Percentiles rank a stretch among this genome's conserved stretches.
Conservation (phyloP, 1,140 invertebrate genomes). For the Drosophila orena region DNA sequence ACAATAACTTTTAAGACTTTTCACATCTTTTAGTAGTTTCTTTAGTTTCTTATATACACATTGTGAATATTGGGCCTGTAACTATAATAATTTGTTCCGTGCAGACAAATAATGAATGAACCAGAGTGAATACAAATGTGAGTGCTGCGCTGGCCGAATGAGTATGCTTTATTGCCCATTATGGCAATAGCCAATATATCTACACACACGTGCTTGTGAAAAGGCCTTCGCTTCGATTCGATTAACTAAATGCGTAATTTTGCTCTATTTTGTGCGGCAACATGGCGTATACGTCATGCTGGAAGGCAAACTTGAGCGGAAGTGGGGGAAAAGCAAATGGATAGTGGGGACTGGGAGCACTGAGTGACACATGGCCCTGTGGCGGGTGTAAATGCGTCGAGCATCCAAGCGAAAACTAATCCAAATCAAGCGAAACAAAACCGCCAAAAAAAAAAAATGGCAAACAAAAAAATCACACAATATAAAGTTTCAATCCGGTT, state of each 20-base stretch:
- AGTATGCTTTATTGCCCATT: slow-evolving; percentile 38
- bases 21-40: too few species aligned
- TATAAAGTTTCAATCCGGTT: slow-evolving; percentile 49
- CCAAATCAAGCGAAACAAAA: slow-evolving; percentile 53
- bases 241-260: slow-evolving; percentile 71
- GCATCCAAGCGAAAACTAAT: slow-evolving; percentile 54
- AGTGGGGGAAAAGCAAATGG: slow-evolving; percentile 5
- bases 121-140: slow-evolving; percentile 41
- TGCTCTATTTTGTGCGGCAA: slow-evolving; percentile 44
- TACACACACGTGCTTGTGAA: slow-evolving; percentile 14
- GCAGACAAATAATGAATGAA: slow-evolving; percentile 28
- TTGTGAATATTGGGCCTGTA: too few species aligned
- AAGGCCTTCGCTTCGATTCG: slow-evolving; percentile 43
- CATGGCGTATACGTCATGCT: slow-evolving; percentile 66
- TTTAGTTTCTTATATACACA: too few species aligned
- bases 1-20: too few species aligned
- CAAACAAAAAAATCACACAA: slow-evolving; percentile 30
- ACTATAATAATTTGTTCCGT: background rate
- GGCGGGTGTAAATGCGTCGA: slow-evolving; percentile 51
- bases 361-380: slow-evolving; percentile 40
- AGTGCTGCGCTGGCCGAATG: slow-evolving; percentile 8
- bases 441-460: slow-evolving; percentile 5
- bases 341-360: background rate
- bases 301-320: slow-evolving; percentile 29
- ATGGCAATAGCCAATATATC: slow-evolving; percentile 22